Percentiles rank a stretch among this genome's conserved stretches.
These are phyloP conservation scores for Daktulosphaira vitifoliae DNA, from an alignment of 1,140 invertebrate species.

Conservation along the genomic window DNA sequence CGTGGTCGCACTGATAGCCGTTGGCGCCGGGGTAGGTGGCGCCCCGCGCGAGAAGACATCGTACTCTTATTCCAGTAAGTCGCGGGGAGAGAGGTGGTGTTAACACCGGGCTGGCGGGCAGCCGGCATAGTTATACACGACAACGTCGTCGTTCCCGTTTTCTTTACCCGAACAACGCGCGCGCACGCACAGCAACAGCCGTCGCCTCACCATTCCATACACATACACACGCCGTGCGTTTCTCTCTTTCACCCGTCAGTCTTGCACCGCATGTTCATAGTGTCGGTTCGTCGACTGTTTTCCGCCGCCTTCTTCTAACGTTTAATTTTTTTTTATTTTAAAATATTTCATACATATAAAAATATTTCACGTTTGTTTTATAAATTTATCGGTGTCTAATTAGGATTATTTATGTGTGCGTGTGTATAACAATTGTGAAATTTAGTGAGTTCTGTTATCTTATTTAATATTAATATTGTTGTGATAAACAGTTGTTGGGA, in stretches of 20 bases:
- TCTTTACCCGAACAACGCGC: conserved; percentile 1
- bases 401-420: not conserved
- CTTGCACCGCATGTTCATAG: conserved; percentile 1
- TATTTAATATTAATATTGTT: no score
- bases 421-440: not conserved
- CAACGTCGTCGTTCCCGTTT: conserved; percentile 27
- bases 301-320: not conserved
- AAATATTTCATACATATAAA: no score
- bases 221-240: not conserved
- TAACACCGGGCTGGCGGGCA: conserved; percentile 2
- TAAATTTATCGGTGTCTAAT: not conserved
- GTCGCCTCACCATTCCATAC: not conserved
- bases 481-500: no score
- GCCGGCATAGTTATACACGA: conserved; percentile 14
- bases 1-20: conserved; percentile 24
- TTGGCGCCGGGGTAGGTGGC: conserved; percentile 31
- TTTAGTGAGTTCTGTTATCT: no score
- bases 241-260: conserved; percentile 8
- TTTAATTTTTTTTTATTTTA: not conserved
- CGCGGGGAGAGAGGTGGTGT: not conserved
- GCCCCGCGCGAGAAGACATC: conserved; percentile 21
- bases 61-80: conserved; percentile 1
- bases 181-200: not conserved
- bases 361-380: no score
- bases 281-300: not conserved